Evolutionary conservation across 2,797 vertebrate genomes (phyloP), one percentile per base, ranked within the genome.

Genomic region (Parauchenoglanis ngamensis): DNA sequence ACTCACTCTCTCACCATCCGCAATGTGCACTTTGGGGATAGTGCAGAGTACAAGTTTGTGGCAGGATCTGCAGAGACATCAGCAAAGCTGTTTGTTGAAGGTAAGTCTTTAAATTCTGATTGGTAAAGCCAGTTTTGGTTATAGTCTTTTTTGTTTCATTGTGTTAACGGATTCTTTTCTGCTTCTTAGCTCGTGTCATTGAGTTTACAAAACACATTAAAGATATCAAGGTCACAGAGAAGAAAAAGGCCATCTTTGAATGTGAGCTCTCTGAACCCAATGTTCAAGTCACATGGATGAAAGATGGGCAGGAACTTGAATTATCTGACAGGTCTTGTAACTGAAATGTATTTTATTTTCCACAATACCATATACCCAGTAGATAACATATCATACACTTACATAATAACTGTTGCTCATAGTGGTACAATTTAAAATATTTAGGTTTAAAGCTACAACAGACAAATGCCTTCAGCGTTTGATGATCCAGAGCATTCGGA

Each of bases 171-270:
- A 56, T 46, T 79, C 76, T 12, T 89, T 12, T 89, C 56, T 81
- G 86, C 87, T 19, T 28, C 85, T 40, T 89, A 99, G 98, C 98
- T 92, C 98, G 98, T 77, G 94, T 99, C 86, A 97, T 99, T 92
- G 98, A 99, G 90, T 98, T 99, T 94, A 97, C 97, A 89, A 99
- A 99, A 92, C 98, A 97, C 86, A 98, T 99, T 89, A 99, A 97
- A 91, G 98, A 99, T 91, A 98, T 99, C 57, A 99, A 98, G 90
- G 94, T 99, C 91, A 97, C 97, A 0, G 98, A 99, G 93, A 99
- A 98, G 95, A 99, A 98, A 92, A 97, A 97, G 93, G 98, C 97
- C 1, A 93, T 96, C 87, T 99, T 99, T 94, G 98, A 99, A 90
- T 99, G 98, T 92, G 98, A 99, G 93, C 91, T 99, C 85, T 99